phyloP scores from a whole-genome alignment of 1,140 invertebrate genomes.

The Andricus grossulariae region DNA sequence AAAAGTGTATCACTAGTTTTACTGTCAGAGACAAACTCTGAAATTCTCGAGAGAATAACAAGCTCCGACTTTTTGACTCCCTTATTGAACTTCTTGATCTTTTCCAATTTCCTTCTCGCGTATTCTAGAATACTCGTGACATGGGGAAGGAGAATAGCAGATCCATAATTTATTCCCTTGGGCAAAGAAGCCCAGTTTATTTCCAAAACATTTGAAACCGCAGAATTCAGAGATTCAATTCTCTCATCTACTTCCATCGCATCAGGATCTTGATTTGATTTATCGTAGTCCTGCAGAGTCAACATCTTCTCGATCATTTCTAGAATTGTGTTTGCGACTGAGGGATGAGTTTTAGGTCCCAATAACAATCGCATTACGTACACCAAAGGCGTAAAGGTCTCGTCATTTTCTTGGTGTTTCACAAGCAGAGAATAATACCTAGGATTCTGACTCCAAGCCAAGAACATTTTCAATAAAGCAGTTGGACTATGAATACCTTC shows the following conservation, averaged over 20 bases:
- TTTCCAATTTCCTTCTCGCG: constrained; percentile 80
- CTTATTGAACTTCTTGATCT: constrained; percentile 78
- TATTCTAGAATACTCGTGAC: constrained; percentile 83
- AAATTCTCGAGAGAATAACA: constrained; percentile 86
- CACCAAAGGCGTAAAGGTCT: constrained; percentile 78
- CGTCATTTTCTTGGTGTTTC: constrained; percentile 76
- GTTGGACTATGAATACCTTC: constrained; percentile 92
- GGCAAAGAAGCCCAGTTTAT: constrained; percentile 55
- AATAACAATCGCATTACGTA: constrained; percentile 83
- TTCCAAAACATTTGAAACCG: constrained; percentile 57
- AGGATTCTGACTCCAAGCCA: constrained; percentile 85
- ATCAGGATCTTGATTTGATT: constrained; percentile 65
- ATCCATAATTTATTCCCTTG: constrained; percentile 82
- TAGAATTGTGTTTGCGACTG: constrained; percentile 84
- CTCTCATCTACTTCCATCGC: constrained; percentile 64
- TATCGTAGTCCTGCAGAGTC: constrained; percentile 79
- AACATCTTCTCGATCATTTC: constrained; percentile 89
- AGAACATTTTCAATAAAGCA: constrained; percentile 86
- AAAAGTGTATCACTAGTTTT: constrained; percentile 83
- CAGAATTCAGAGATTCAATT: constrained; percentile 47
- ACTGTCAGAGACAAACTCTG: constrained; percentile 82
- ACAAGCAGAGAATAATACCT: constrained; percentile 85
- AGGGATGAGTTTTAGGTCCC: constrained; percentile 79
- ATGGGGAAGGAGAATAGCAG: constrained; percentile 84
- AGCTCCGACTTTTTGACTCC: constrained; percentile 83